Base-by-base conservation (phyloP, 1,140 invertebrate species). In the Callitettix versicolor region DNA sequence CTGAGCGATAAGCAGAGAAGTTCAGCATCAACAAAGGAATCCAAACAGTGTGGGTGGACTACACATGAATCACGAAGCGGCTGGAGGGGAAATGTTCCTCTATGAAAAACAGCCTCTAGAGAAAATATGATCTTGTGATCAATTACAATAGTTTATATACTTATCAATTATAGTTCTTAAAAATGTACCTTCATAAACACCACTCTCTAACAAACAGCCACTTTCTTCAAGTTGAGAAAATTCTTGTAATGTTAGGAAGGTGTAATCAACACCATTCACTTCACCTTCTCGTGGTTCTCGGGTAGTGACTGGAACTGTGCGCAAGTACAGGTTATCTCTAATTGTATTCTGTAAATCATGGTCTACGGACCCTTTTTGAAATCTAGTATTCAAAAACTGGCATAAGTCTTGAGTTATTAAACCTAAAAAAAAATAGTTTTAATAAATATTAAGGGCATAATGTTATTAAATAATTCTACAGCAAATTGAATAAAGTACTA, bases 291-390 rank as follows among this genome's bases (percentile, higher is more conserved):
- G 67, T n/a, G 77, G 76, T 36, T 66, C 58, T 49, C 80, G 60
- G 1, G 80, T 83, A 9, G 80, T 83, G 61, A 79, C 80, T 71
- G 82, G 82, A 14, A 85, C 81, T 20, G 82, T 85, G 53, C 81
- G 69, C 58, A 79, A 68, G 66, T 85, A 85, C 20, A 85, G 66
- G 66, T 85, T 85, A 62, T 85, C 81, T 54, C 82, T 66, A 53
- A 85, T 84, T 1, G 78, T 80, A 59, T 79, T 79, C 63, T 85
- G 82, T 24, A 82, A 69, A 58, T 82, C 78, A 71, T 83, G 80
- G 67, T 84, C 81, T 3, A 78, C 68, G 14, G 78, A 80, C 36
- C 78, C 79, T 65, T 82, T 81, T 53, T 74, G 75, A 66, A 84
- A 84, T 56, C 80, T 64, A 22, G 74, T 73, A 59, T 76, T 78